Base-by-base conservation (phyloP, 2,113 vertebrate genomes). In the Fregata magnificens region DNA sequence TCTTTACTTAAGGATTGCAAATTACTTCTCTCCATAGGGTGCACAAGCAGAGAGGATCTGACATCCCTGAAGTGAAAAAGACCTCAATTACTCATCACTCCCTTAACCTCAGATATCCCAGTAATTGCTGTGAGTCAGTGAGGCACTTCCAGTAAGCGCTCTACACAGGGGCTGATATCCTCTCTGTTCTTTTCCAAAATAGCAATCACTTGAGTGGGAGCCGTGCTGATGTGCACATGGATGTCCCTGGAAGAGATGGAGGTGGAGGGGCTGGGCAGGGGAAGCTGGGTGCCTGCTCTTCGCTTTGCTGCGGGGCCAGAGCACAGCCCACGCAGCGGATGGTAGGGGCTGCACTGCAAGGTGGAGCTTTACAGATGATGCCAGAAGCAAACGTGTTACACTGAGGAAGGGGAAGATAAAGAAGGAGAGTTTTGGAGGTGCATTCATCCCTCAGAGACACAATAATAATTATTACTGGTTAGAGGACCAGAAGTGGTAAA, bases 81-180 rank as follows among this genome's bases (percentile, higher is more conserved):
- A 94, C 78, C 69, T 96, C 96, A 93, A 87, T 96, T 97, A 95
- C 93, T 97, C 96, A 95, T 94, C 96, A 90, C 87, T 94, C 93
- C 79, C 96, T 95, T 94, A 97, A 97, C 96, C 96, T 96, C 92
- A 95, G 87, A 95, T 94, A 85, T 85, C 88, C 90, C 70, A 87
- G 95, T 95, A 96, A 96, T 93, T 97, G 96, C 87, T 85, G 66
- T 96, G 96, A 97, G 87, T 97, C 96, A 97, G 77, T 50, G 80
- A 96, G 71, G 74, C 95, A 80, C 85, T 96, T 97, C 92, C 96
- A 96, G 95, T 97, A 97, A 97, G 85, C 19, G 3, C 82, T 93
- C 53, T 69, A 56, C 53, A 52, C 49, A 91, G 84, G 47, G 84
- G 29, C 89, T 62, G 89, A 88, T 95, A 95, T 62, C 55, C 74